Evolutionary conservation across 2,888 invertebrate species (phyloP), one percentile per base, ranked within the genome.

Genomic region (Dorcus parallelipipedus): DNA sequence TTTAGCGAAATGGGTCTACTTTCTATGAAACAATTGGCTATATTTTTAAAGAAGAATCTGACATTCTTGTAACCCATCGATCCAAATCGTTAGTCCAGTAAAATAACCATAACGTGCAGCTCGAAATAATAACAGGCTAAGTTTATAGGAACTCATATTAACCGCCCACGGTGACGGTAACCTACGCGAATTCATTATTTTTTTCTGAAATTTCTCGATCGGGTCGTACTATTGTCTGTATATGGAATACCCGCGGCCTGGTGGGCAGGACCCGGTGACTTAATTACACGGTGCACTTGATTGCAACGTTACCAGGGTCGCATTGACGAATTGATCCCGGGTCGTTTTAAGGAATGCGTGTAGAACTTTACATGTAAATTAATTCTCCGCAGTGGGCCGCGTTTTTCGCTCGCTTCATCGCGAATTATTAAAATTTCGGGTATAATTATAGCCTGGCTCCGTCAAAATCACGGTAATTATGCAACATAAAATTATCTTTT

Each of bases 111-210:
- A 47, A 20, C 47, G 47, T 47, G 47, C 47, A 47, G 17, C 47
- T 47, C 14, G 45, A 45, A 45, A 45, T 45, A 45, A 45, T 14
- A 45, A 23, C 43, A 10, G 42, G 17, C 42, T 17, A 6, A 33
- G 26, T 33, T 33, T 9, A 41, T 41, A 42, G 42, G 42, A 45
- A 10, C 10, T 47, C 26, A 26, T 47, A 47, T 47, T 47, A 47
- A n/a, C 20, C 47, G 47, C 47, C 47, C 47, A 47, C 17, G 6
- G 47, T 47, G 47, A 47, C 10, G 26, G 26, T 47, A 47, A 47
- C 47, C 47, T 47, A 47, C 47, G 47, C 20, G 47, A 47, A 47
- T 23, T 47, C 47, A 47, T 47, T 47, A 14, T 23, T 47, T 47
- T 47, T 47, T 47, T 23, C 47, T 9, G 47, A 23, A 47, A 17